Conservation (phyloP, 2,888 invertebrate genomes). For the Meiosimyza decipiens region DNA sequence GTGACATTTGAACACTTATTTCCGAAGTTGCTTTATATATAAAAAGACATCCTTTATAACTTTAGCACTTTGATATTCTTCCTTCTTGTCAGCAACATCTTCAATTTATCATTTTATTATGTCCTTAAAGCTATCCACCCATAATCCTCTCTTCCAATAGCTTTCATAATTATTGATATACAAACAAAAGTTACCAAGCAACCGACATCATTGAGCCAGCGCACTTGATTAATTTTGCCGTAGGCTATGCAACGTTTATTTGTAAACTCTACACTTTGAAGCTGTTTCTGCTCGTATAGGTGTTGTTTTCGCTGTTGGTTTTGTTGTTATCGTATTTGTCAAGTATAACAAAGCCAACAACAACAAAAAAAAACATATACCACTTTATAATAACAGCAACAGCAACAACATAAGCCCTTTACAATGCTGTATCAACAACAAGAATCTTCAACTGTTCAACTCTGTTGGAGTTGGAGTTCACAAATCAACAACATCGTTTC, state of each 20-base stretch:
- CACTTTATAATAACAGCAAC: neutral
- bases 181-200: neutral
- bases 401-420: neutral
- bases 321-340: slow-evolving; percentile 8
- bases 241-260: slow-evolving; percentile 33
- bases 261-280: slow-evolving; percentile 5
- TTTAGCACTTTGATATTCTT: too few relatives aligned
- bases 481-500: slow-evolving; percentile 5
- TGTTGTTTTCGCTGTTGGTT: neutral
- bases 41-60: too few relatives aligned
- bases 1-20: too few relatives aligned
- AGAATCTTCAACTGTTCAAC: neutral
- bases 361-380: neutral
- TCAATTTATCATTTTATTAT: neutral
- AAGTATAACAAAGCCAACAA: slow-evolving; percentile 1
- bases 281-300: slow-evolving; percentile 7
- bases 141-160: neutral
- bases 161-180: slow-evolving; percentile 19
- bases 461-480: too few relatives aligned
- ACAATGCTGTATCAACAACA: neutral
- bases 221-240: slow-evolving; percentile 43
- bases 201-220: neutral
- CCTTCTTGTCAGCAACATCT: too few relatives aligned
- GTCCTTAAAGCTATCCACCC: neutral
- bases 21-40: too few relatives aligned